Evolutionary conservation across 2,888 invertebrate species (phyloP).

Genomic region (Drosophila flavopinicola): DNA sequence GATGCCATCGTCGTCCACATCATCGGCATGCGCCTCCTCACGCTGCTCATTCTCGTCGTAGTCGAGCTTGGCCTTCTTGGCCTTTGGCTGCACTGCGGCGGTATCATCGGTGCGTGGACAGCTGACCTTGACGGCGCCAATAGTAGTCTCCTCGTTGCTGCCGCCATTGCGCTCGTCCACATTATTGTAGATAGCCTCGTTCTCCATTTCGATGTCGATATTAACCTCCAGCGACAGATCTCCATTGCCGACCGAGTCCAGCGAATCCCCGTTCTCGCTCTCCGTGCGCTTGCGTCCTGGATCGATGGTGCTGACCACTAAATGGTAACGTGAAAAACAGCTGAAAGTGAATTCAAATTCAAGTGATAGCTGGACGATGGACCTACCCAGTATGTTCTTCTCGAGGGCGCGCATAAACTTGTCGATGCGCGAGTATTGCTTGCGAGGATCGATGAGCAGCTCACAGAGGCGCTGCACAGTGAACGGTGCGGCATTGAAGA

Average conservation of each 20-base stretch:
- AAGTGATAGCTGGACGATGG: background rate
- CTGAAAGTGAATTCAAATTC: background rate
- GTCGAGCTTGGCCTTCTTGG: conserved; percentile 84
- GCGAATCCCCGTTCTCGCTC: conserved; percentile 88
- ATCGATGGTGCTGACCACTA: conserved; percentile 91
- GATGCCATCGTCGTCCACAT: conserved; percentile 28
- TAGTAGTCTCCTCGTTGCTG: conserved; percentile 33
- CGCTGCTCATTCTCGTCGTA: conserved; percentile 55
- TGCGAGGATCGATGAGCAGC: conserved; percentile 93
- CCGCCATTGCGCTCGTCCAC: conserved; percentile 69
- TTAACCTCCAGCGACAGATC: conserved; percentile 86
- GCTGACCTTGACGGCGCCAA: conserved; percentile 39
- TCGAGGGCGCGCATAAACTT: conserved; percentile 99
- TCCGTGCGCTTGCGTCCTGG: conserved; percentile 88
- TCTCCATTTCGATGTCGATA: conserved; percentile 86
- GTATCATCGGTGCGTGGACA: conserved; percentile 79
- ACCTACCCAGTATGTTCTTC: conserved; percentile 91
- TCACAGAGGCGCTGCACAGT: conserved; percentile 98
- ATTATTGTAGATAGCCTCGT: conserved; percentile 83
- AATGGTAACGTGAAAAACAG: conserved; percentile 5
- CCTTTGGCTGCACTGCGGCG: conserved; percentile 83
- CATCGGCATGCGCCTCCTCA: conserved; percentile 29
- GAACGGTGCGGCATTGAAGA: conserved; percentile 95
- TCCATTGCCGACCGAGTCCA: conserved; percentile 85
- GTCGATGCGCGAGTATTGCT: conserved; percentile 97